Conservation (phyloP, 2,113 vertebrate species). For the Misgurnus mizolepis region DNA sequence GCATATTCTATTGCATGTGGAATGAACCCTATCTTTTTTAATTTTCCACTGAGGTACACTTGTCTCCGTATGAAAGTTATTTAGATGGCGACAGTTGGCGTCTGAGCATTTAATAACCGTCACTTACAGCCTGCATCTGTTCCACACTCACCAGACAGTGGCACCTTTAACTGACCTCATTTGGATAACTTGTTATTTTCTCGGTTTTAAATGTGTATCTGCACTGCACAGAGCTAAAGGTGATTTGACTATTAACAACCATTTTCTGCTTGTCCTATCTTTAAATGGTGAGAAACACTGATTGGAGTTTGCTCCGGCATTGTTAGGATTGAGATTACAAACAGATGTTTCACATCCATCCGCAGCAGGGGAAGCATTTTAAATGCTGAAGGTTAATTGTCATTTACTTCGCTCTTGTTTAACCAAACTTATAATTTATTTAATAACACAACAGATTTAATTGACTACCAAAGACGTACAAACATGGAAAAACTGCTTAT, state of each 20-base stretch:
- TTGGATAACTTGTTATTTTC: conserved; percentile 63
- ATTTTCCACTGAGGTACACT: conserved; percentile 66
- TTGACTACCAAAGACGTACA: not conserved
- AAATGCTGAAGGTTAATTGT: conserved; percentile 66
- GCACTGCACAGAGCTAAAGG: conserved; percentile 57
- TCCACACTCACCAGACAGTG: conserved; percentile 68
- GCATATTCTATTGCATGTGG: conserved; percentile 66
- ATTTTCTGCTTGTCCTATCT: conserved; percentile 56
- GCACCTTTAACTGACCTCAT: conserved; percentile 69
- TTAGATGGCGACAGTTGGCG: conserved; percentile 67
- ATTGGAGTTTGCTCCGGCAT: conserved; percentile 52
- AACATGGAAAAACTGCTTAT: not conserved
- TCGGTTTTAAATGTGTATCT: conserved; percentile 49
- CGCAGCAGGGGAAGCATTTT: conserved; percentile 41
- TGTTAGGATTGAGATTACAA: conserved; percentile 51
- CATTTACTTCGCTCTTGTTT: conserved; percentile 53
- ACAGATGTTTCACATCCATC: conserved; percentile 60
- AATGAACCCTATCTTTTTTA: conserved; percentile 63
- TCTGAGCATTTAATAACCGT: conserved; percentile 71
- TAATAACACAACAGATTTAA: conserved; percentile 56
- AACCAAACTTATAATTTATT: conserved; percentile 61
- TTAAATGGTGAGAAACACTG: conserved; percentile 52
- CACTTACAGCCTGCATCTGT: conserved; percentile 73
- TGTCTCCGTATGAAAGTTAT: conserved; percentile 72
- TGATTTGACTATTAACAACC: conserved; percentile 58